Percentiles rank a stretch among this genome's conserved stretches.
Evolutionary conservation across 2,113 vertebrate species (phyloP).

Genomic region (Bettongia penicillata): DNA sequence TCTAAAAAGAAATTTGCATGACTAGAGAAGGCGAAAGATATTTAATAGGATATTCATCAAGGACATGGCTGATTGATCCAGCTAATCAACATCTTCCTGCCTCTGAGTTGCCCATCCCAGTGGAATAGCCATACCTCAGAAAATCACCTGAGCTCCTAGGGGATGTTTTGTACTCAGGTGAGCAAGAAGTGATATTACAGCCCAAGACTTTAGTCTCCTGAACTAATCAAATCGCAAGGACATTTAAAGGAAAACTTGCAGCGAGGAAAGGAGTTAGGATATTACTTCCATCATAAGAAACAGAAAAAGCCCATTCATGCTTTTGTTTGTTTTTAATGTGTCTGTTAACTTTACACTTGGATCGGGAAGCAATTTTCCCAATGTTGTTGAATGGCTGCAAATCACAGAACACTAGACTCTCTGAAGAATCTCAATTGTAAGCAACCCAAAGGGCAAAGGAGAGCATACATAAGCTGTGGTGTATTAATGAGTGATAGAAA

Average conservation of each 20-base stretch:
- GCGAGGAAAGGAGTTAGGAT: neutral
- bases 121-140: neutral
- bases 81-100: neutral
- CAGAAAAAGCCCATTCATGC: neutral
- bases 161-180: neutral
- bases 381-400: neutral
- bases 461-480: neutral
- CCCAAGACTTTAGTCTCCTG: neutral
- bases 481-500: neutral
- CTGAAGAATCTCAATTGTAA: neutral
- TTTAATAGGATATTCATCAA: neutral
- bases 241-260: neutral
- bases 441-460: neutral
- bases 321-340: neutral
- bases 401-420: neutral
- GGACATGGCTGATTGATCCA: neutral
- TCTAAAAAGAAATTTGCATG: neutral
- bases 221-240: neutral
- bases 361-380: neutral
- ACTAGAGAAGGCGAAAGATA: neutral
- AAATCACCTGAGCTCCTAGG: neutral
- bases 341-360: neutral
- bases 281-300: neutral
- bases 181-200: neutral
- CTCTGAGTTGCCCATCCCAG: neutral